These are phyloP conservation scores for Sinocyclocheilus anshuiensis DNA, from an alignment of 2,113 vertebrate species.

Conservation along the genomic window DNA sequence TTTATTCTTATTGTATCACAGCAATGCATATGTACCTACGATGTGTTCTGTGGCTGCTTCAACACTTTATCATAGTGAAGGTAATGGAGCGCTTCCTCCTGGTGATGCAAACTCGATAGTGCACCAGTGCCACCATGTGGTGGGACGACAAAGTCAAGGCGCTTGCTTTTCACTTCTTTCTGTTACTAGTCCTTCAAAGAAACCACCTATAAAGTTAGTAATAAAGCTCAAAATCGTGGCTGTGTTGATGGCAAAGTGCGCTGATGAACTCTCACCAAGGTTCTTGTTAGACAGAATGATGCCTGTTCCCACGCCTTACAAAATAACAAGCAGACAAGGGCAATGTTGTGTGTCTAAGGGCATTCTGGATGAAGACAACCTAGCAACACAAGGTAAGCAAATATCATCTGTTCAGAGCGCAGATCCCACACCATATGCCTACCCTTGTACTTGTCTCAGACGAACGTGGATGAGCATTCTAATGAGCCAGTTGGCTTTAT, in stretches of 20 bases:
- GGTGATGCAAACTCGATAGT: slow-evolving; percentile 53
- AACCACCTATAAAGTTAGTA: background rate
- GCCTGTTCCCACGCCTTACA: slow-evolving; percentile 3
- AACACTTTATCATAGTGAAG: slow-evolving; percentile 57
- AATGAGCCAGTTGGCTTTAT: slow-evolving; percentile 74
- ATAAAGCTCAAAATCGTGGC: background rate
- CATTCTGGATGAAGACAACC: slow-evolving; percentile 48
- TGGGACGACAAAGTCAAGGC: slow-evolving; percentile 7
- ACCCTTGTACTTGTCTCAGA: slow-evolving; percentile 53
- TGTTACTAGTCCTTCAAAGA: background rate
- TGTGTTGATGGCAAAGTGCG: background rate
- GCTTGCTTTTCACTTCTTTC: background rate
- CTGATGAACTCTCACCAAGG: slow-evolving; percentile 5
- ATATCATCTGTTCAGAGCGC: slow-evolving; percentile 55
- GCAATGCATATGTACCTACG: slow-evolving; percentile 59
- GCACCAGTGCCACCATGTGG: slow-evolving; percentile 74
- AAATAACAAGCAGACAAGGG: slow-evolving; percentile 39
- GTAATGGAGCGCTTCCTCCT: slow-evolving; percentile 49
- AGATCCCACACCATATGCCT: slow-evolving; percentile 64
- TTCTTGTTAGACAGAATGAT: slow-evolving; percentile 11
- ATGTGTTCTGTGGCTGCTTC: slow-evolving; percentile 50
- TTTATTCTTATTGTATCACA: slow-evolving; percentile 71
- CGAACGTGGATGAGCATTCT: slow-evolving; percentile 68
- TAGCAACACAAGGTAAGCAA: slow-evolving; percentile 59
- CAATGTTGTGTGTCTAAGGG: slow-evolving; percentile 9